These are phyloP conservation scores for Callionymus lyra DNA, from an alignment of 2,113 vertebrate genomes.

Conservation along the genomic window DNA sequence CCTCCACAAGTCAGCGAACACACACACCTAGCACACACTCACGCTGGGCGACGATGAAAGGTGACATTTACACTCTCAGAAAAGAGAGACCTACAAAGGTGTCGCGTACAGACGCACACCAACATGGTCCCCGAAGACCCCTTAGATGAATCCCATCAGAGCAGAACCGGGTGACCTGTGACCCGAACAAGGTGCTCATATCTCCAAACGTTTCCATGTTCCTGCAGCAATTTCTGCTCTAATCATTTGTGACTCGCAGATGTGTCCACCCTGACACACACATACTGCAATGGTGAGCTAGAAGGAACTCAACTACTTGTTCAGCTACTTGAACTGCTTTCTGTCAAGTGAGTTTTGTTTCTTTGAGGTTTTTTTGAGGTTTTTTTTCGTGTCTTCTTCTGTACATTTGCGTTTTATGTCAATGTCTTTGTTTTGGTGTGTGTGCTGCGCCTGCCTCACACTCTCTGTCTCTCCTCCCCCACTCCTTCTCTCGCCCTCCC, in stretches of 20 bases:
- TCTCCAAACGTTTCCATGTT: conserved; percentile 33
- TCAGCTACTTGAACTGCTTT: too few species aligned
- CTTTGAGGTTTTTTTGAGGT: too few species aligned
- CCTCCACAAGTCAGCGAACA: conserved; percentile 4
- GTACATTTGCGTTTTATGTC: too few species aligned
- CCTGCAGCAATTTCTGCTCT: conserved; percentile 26
- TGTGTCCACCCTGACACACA: conserved; percentile 22
- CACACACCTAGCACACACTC: conserved; percentile 6
- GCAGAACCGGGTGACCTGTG: conserved; percentile 37
- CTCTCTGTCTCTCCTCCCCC: too few species aligned
- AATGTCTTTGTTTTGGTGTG: too few species aligned
- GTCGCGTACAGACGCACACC: background rate
- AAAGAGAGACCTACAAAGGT: conserved; percentile 4
- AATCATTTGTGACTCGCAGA: conserved; percentile 41
- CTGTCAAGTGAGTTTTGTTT: too few species aligned
- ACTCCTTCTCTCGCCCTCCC: too few species aligned
- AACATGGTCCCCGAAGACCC: background rate
- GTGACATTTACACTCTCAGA: conserved; percentile 24
- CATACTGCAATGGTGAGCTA: too few species aligned
- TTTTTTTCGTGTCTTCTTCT: too few species aligned
- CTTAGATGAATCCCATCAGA: conserved; percentile 35
- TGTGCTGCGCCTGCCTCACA: too few species aligned
- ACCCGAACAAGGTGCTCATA: conserved; percentile 33
- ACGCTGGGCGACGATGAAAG: conserved; percentile 6
- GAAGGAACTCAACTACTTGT: too few species aligned